These are phyloP conservation scores for Pseudanteris insignis DNA, from an alignment of 2,888 invertebrate species.

Conservation along the genomic window DNA sequence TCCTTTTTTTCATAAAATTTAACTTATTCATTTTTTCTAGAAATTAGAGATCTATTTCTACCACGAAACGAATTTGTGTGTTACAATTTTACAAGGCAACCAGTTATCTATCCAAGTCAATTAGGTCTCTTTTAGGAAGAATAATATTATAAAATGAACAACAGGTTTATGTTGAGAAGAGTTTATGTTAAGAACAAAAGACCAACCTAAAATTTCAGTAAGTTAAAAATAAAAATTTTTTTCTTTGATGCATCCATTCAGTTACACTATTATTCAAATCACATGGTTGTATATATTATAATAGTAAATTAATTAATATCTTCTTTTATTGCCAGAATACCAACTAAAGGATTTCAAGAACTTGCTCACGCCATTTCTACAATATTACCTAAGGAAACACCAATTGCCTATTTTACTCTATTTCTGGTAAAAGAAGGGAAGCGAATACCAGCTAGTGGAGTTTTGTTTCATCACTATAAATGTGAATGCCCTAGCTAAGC, in stretches of 20 bases:
- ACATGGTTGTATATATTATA: too few relatives aligned
- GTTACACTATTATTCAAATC: too few relatives aligned
- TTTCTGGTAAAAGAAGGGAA: not conserved
- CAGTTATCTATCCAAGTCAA: not conserved
- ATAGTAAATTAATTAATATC: too few relatives aligned
- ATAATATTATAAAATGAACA: not conserved
- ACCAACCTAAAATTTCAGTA: not conserved
- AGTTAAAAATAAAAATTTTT: not conserved
- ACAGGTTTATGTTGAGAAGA: not conserved
- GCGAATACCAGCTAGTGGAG: conserved; percentile 1
- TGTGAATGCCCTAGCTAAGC: not conserved
- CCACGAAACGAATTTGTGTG: not conserved
- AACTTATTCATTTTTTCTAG: too few relatives aligned
- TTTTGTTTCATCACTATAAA: conserved; percentile 3
- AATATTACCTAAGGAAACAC: conserved; percentile 1
- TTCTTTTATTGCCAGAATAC: not conserved
- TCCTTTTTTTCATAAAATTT: too few relatives aligned
- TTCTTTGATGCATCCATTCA: too few relatives aligned
- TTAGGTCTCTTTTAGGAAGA: not conserved
- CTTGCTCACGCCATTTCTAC: not conserved
- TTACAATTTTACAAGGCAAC: not conserved
- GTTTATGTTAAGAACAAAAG: not conserved
- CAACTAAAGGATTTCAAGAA: conserved; percentile 2
- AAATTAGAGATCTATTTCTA: too few relatives aligned
- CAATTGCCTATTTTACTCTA: not conserved